Base-by-base conservation (phyloP, 1,140 invertebrate species). In the Trialeurodes vaporariorum region DNA sequence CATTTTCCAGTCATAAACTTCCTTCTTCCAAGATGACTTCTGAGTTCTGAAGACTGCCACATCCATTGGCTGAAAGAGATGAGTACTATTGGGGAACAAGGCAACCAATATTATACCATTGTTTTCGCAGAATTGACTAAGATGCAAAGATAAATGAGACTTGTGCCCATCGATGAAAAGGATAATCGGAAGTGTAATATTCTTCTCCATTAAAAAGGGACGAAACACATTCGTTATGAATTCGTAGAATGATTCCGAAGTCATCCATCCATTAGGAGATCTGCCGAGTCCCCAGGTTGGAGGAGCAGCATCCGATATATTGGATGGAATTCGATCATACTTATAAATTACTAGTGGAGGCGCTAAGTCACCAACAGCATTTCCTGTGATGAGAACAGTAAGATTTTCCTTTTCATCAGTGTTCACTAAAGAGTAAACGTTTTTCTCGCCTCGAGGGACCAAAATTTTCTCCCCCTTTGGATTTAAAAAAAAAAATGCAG, bases 111-210 rank as follows among this genome's bases (percentile, higher is more conserved):
- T 68, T n/a, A 81, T 80, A 25, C 66, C 67, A 63, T 79, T 77
- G 61, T 75, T 70, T 2, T 27, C 60, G 65, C 80, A 81, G 69
- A 79, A 77, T 13, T 77, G 69, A 49, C 72, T 76, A 25, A 78
- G 13, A 22, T 73, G 26, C 23, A 78, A 67, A 21, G 74, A 75
- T 34, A 77, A 25, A 67, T 80, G 77, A 49, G 74, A 76, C 27
- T 64, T 69, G 64, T 80, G 78, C 5, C 77, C 77, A 73, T 80
- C 79, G 9, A 80, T 59, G 74, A 77, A 80, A 23, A 80, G 71
- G 25, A 76, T 68, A 21, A 79, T 71, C 27, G 77, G 76, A 17
- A 59, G 22, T 62, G n/a, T 9, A 61, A 73, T 66, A 58, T 69
- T 67, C 2, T 67, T 72, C 61, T 69, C 59, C n/a, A 22, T 61